Percentiles rank a stretch among this genome's conserved stretches.
Evolutionary conservation across 2,888 invertebrate genomes (phyloP).

Genomic region (Drosophila lutescens): DNA sequence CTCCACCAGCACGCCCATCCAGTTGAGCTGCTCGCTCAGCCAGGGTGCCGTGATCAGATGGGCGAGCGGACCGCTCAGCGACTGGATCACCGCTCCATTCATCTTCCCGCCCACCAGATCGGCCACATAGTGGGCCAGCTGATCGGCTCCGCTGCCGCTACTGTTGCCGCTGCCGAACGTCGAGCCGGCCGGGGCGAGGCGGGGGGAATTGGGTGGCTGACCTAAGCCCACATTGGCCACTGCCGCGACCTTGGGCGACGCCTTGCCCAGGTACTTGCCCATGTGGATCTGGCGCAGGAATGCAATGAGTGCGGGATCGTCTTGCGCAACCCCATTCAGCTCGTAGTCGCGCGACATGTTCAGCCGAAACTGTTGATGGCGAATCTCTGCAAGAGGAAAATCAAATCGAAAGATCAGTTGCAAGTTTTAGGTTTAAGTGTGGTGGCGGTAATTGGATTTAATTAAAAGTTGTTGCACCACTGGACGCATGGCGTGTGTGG

Average conservation of each 20-base stretch:
- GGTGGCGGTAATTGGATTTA: conserved; percentile 63
- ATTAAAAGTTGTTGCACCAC: conserved; percentile 76
- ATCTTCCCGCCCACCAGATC: conserved; percentile 83
- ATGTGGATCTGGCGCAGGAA: conserved; percentile 91
- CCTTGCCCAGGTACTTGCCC: conserved; percentile 82
- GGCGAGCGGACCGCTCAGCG: conserved; percentile 86
- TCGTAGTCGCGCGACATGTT: conserved; percentile 93
- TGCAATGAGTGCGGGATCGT: conserved; percentile 89
- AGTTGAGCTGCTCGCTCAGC: conserved; percentile 89
- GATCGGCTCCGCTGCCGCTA: conserved; percentile 69
- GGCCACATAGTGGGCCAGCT: conserved; percentile 83
- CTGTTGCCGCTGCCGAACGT: conserved; percentile 20
- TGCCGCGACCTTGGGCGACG: conserved; percentile 39
- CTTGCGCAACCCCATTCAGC: conserved; percentile 89
- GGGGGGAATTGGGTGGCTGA: conserved; percentile 35
- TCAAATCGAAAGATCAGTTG: conserved; percentile 23
- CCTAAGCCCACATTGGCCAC: conserved; percentile 10
- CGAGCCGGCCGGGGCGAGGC: conserved; percentile 10
- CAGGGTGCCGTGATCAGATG: conserved; percentile 88
- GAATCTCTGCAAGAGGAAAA: conserved; percentile 85
- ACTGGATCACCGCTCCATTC: conserved; percentile 90
- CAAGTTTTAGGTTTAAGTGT: conserved; percentile 19
- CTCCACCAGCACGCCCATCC: conserved; percentile 91
- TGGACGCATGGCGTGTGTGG: conserved; percentile 68
- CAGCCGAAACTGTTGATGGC: conserved; percentile 90